These are phyloP conservation scores for Anoplophora glabripennis DNA, from an alignment of 1,140 invertebrate species.

Conservation along the genomic window DNA sequence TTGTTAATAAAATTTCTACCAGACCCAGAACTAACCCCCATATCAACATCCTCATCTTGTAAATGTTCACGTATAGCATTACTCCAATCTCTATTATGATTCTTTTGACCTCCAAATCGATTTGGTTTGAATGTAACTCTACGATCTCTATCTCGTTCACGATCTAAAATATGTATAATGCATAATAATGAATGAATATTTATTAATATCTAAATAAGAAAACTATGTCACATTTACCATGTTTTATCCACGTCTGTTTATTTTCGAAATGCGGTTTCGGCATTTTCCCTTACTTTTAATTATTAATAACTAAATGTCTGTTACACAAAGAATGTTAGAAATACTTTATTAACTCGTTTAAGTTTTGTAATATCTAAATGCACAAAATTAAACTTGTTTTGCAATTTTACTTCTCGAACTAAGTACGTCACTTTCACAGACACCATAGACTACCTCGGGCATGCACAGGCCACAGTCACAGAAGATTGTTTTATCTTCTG, in stretches of 20 bases:
- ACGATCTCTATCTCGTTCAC: slow-evolving; percentile 13
- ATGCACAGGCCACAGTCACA: no score
- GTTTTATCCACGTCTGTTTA: slow-evolving; percentile 6
- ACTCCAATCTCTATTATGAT: slow-evolving; percentile 50
- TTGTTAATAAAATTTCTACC: slow-evolving; percentile 43
- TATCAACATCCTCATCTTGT: slow-evolving; percentile 59
- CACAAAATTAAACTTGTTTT: no score
- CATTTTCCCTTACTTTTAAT: slow-evolving; percentile 5
- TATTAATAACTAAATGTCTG: no score
- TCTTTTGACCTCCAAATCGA: slow-evolving; percentile 46
- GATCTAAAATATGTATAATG: background rate
- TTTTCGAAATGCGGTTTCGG: slow-evolving; percentile 16
- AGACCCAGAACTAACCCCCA: slow-evolving; percentile 46
- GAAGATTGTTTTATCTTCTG: no score
- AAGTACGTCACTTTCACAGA: no score
- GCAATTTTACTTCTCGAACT: no score
- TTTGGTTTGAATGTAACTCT: slow-evolving; percentile 56
- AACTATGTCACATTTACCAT: slow-evolving; percentile 2
- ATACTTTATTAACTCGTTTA: no score
- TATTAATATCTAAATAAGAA: background rate
- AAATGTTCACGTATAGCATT: slow-evolving; percentile 48
- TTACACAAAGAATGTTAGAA: no score
- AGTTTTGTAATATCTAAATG: no score
- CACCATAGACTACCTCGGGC: no score
- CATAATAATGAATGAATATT: background rate